Conservation (phyloP, 2,888 invertebrate species). For the Dusona sp. region DNA sequence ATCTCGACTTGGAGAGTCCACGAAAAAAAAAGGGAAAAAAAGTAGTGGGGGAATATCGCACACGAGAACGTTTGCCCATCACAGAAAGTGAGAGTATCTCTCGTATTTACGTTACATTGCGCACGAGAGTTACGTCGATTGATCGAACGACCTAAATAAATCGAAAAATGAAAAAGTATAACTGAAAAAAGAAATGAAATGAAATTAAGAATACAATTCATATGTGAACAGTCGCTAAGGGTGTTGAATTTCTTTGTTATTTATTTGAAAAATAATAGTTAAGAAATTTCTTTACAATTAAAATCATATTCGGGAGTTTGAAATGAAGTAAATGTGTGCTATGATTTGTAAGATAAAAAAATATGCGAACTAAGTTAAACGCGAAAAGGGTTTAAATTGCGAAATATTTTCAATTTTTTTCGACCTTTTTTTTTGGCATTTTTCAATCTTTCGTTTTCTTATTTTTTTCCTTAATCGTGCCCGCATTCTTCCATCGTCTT, state of each 20-base stretch:
- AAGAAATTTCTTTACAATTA: neutral
- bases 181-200: neutral
- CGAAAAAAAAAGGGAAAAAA: slow-evolving; percentile 18
- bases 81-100: slow-evolving; percentile 66
- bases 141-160: slow-evolving; percentile 50
- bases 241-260: neutral
- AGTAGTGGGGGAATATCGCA: slow-evolving; percentile 14
- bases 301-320: neutral
- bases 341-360: neutral
- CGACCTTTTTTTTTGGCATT: slow-evolving; percentile 41
- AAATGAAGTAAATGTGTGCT: neutral
- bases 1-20: slow-evolving; percentile 29
- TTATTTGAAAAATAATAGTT: neutral
- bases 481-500: slow-evolving; percentile 68
- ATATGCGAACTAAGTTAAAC: neutral
- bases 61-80: slow-evolving; percentile 39
- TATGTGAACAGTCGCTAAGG: neutral
- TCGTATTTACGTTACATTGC: slow-evolving; percentile 56
- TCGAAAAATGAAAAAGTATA: slow-evolving; percentile 15
- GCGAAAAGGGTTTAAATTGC: neutral
- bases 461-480: slow-evolving; percentile 50
- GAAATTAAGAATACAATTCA: neutral
- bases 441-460: slow-evolving; percentile 49
- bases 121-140: slow-evolving; percentile 50
- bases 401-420: slow-evolving; percentile 22